phyloP scores from a whole-genome alignment of 1,140 invertebrate genomes.

The Drosophila kikkawai region DNA sequence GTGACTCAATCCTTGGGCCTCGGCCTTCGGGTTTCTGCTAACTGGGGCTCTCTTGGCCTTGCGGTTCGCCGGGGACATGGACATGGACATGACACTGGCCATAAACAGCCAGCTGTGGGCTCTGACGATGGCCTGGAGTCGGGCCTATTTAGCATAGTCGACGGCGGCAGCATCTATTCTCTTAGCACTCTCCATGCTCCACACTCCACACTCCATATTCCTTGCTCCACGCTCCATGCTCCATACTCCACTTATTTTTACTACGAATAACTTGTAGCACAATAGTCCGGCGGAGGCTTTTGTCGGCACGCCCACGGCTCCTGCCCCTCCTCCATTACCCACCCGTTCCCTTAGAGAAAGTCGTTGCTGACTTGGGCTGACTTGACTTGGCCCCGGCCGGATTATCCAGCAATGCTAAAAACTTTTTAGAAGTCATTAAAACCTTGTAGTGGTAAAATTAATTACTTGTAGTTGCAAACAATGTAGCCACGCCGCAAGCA shows the following conservation, averaged over 20 bases:
- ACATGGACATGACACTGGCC: slow-evolving; percentile 54
- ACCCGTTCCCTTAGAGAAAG: slow-evolving; percentile 12
- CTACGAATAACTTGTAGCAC: slow-evolving; percentile 71
- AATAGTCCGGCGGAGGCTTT: slow-evolving; percentile 74
- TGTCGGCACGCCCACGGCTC: slow-evolving; percentile 66
- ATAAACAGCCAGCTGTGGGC: slow-evolving; percentile 45
- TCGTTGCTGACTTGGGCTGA: slow-evolving; percentile 61
- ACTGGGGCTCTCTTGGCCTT: slow-evolving; percentile 54
- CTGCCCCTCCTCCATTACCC: not conserved
- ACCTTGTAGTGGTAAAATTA: slow-evolving; percentile 85
- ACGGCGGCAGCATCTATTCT: slow-evolving; percentile 20
- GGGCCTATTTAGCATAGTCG: slow-evolving; percentile 50
- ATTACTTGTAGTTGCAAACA: slow-evolving; percentile 85
- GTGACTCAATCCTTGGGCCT: slow-evolving; percentile 59
- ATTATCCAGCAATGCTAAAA: slow-evolving; percentile 83
- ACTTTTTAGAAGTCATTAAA: slow-evolving; percentile 85
- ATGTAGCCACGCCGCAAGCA: slow-evolving; percentile 83
- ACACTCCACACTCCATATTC: not conserved
- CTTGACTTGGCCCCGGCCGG: slow-evolving; percentile 57
- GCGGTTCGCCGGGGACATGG: slow-evolving; percentile 50
- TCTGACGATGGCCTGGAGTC: slow-evolving; percentile 22
- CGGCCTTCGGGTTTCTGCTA: slow-evolving; percentile 17
- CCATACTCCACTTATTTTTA: slow-evolving; percentile 57
- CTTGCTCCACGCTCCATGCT: slow-evolving; percentile 13
- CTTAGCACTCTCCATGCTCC: slow-evolving; percentile 24